A percentile compares a stretch with the other conserved stretches of the same genome.
Conservation (phyloP, 2,113 vertebrate genomes). For the Cyprinus carpio region DNA sequence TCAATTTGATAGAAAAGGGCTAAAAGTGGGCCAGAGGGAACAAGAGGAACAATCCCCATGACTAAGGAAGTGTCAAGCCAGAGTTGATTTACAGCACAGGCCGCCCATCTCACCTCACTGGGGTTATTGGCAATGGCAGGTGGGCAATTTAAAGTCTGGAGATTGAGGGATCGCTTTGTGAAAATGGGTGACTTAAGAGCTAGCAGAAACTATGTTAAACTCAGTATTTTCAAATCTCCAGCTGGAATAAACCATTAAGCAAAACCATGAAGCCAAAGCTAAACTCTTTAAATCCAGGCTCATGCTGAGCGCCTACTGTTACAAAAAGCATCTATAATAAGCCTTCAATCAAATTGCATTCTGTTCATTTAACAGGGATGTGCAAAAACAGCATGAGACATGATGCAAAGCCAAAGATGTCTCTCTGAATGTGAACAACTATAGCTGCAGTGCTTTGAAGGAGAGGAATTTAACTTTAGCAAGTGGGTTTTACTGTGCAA, state of each 20-base stretch:
- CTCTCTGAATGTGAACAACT: background rate
- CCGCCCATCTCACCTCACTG: slow-evolving; percentile 4
- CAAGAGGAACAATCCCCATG: slow-evolving; percentile 23
- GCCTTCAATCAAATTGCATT: background rate
- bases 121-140: slow-evolving; percentile 9
- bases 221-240: slow-evolving; percentile 16
- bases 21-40: background rate
- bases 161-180: background rate
- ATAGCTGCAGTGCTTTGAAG: background rate
- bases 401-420: background rate
- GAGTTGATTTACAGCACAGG: slow-evolving; percentile 3
- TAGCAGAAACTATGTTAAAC: background rate
- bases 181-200: background rate
- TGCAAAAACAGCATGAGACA: background rate
- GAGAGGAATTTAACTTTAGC: background rate
- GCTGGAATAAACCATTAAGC: slow-evolving; percentile 32
- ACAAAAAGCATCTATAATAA: slow-evolving; percentile 34
- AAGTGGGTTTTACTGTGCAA: background rate
- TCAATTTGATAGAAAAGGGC: slow-evolving; percentile 2
- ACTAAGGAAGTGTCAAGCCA: slow-evolving; percentile 37
- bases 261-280: slow-evolving; percentile 13
- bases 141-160: slow-evolving; percentile 7
- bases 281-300: slow-evolving; percentile 31
- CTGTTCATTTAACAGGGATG: background rate
- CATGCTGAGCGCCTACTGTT: slow-evolving; percentile 25